A percentile compares a stretch with the other conserved stretches of the same genome.
Conservation (phyloP, 2,888 invertebrate species). For the Lepidocyrtoides sp. region DNA sequence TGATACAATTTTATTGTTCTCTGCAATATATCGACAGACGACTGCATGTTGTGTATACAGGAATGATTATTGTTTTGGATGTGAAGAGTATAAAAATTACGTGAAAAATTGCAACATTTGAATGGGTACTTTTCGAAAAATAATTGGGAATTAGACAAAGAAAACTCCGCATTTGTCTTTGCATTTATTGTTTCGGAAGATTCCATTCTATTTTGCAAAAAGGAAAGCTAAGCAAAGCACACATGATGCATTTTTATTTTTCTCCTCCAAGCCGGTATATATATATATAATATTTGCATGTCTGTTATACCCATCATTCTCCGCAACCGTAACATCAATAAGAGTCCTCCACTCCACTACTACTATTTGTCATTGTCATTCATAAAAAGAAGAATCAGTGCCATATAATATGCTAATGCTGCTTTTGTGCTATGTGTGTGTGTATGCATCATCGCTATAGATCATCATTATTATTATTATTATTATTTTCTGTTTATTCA, state of each 20-base stretch:
- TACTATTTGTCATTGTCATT: constrained; percentile 71
- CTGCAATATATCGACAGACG: constrained; percentile 58
- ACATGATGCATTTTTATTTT: neutral
- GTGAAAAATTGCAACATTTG: constrained; percentile 49
- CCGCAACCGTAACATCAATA: constrained; percentile 3
- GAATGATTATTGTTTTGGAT: neutral
- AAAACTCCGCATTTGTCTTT: constrained; percentile 13
- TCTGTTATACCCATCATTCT: constrained; percentile 34
- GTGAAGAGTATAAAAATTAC: neutral
- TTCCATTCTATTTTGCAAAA: constrained; percentile 40
- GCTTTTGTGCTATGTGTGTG: constrained; percentile 49
- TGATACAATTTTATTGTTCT: constrained; percentile 47
- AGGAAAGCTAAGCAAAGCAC: neutral
- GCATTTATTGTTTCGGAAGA: constrained; percentile 50
- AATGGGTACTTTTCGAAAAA: neutral
- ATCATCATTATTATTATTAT: constrained; percentile 44
- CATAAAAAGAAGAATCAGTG: constrained; percentile 64
- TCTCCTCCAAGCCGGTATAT: constrained; percentile 14
- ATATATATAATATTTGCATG: neutral
- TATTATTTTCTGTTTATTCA: constrained; percentile 45
- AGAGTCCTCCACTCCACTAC: constrained; percentile 27
- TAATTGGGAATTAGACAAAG: constrained; percentile 13
- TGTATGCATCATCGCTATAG: constrained; percentile 42
- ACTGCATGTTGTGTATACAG: neutral
- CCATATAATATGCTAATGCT: constrained; percentile 64